Base-by-base conservation (phyloP, 2,797 vertebrate genomes). In the Sarcophilus harrisii region DNA sequence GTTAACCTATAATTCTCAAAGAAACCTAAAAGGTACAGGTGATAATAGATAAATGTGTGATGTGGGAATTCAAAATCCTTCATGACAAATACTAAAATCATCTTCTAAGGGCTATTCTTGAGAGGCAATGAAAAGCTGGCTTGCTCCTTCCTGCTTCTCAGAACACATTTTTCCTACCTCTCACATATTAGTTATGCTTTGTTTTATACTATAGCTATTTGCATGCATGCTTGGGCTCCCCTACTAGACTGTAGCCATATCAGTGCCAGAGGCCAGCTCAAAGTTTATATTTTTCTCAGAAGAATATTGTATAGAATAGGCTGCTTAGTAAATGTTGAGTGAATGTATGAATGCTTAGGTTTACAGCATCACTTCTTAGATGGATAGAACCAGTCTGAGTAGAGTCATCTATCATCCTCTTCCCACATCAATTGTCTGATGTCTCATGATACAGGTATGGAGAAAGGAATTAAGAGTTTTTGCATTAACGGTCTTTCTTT, bases 361-460 rank as follows among this genome's bases (percentile, higher is more conserved):
- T 5, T 24, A 32, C 0, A 21, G 90, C 58, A 4, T 87, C 52
- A 91, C 73, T 45, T 93, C 87, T 87, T 57, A 90, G 0, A 30
- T 6, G 38, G 27, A 45, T 13, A 81, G 93, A 30, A 45, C 1
- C 54, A 58, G 12, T 57, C 55, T 59, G 4, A 38, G 58, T 5
- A 32, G 45, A 91, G 29, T 29, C 16, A 4, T 32, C 13, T 38
- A 0, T 1, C 58, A 38, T 1, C 0, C n/a, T 58, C 24, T 1
- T 0, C 29, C 8, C 38, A 27, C n/a, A 27, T 28, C 29, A 9
- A 0, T 27, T 66, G 91, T 38, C 45, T 49, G 55, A 28, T 16
- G 38, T 49, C 62, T 91, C 21, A 58, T 30, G 57, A 29, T 52
- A 28, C 1, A 32, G 49, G 90, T 49, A 24, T 38, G 32, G 32